These are phyloP conservation scores for Caenorhabditis tropicalis DNA, from an alignment of 1,140 invertebrate genomes.

Conservation along the genomic window DNA sequence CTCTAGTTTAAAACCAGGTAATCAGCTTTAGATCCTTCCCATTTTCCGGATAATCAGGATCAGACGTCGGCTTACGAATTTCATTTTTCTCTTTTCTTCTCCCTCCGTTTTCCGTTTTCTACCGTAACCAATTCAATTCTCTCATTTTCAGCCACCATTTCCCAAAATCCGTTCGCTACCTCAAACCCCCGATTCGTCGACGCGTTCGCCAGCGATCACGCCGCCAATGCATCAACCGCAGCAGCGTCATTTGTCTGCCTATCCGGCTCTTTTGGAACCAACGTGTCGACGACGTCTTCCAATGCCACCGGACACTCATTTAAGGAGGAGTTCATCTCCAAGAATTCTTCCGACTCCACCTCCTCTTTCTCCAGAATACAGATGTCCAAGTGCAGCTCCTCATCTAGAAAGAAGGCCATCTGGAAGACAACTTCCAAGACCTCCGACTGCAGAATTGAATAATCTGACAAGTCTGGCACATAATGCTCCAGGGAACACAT, in stretches of 20 bases:
- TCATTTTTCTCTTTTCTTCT: no score
- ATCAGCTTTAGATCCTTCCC: no score
- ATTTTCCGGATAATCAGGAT: no score
- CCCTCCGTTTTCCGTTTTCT: no score
- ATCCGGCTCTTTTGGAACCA: constrained; percentile 47
- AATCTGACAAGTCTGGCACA: constrained; percentile 14
- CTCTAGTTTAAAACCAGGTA: no score
- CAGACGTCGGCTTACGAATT: no score
- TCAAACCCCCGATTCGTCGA: constrained; percentile 12
- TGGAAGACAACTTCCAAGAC: constrained; percentile 44
- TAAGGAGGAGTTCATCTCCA: constrained; percentile 31
- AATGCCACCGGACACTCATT: constrained; percentile 27
- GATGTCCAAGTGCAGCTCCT: constrained; percentile 31
- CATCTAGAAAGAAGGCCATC: constrained; percentile 49
- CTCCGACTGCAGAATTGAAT: constrained; percentile 15
- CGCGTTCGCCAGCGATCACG: constrained; percentile 10
- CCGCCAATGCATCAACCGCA: constrained; percentile 39
- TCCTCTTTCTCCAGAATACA: constrained; percentile 49
- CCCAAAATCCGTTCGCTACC: constrained; percentile 32
- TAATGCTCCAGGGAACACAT: not conserved
- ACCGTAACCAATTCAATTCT: no score
- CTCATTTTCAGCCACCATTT: not conserved
- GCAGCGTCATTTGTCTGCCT: constrained; percentile 41
- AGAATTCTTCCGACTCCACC: constrained; percentile 53
- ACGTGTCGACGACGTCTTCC: constrained; percentile 36